phyloP scores from a whole-genome alignment of 2,113 vertebrate species.

The Orientallactaga bullata region DNA sequence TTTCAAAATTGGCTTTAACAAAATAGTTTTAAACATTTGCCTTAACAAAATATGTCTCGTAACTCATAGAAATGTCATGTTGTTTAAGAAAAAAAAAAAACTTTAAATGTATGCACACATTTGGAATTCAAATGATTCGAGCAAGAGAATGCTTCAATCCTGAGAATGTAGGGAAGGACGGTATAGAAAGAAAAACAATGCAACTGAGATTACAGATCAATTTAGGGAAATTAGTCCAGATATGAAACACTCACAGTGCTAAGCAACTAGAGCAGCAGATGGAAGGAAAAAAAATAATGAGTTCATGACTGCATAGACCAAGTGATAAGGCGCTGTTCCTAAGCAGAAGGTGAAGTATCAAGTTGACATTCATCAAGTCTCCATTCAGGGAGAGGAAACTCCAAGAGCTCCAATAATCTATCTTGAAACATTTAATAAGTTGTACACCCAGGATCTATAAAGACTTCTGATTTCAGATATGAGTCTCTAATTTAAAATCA shows the following conservation, averaged over 20 bases:
- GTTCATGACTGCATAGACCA: not conserved
- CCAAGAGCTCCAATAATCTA: not conserved
- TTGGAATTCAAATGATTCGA: slow-evolving; percentile 7
- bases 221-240: no score
- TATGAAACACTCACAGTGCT: not conserved
- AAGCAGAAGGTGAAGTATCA: not conserved
- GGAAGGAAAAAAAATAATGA: rapidly evolving
- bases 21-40: not conserved
- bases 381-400: not conserved
- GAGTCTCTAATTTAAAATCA: not conserved
- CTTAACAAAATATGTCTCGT: not conserved
- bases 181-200: not conserved
- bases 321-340: not conserved
- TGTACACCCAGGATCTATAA: not conserved
- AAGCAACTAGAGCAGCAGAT: not conserved
- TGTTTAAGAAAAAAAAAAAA: slow-evolving; percentile 11
- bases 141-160: not conserved
- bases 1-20: slow-evolving; percentile 32
- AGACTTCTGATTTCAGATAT: not conserved
- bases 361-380: not conserved
- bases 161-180: not conserved
- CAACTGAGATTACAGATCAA: not conserved
- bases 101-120: not conserved
- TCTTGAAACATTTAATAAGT: not conserved
- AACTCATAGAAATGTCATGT: slow-evolving; percentile 6